phyloP scores from a whole-genome alignment of 2,113 vertebrate species.

The Takifugu flavidus region DNA sequence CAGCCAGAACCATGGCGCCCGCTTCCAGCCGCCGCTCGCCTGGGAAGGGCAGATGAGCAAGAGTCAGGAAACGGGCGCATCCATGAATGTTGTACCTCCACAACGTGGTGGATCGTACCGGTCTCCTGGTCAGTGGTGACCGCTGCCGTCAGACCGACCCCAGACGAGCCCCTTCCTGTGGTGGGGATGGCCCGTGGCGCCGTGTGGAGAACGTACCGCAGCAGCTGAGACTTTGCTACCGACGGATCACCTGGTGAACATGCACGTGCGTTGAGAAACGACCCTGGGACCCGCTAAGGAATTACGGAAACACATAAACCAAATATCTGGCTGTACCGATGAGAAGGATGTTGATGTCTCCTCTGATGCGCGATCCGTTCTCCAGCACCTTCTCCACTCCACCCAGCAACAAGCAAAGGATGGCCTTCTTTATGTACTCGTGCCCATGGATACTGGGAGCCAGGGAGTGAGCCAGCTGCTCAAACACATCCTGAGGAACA shows the following conservation, averaged over 20 bases:
- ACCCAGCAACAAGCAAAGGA: slow-evolving; percentile 93
- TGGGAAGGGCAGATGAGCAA: slow-evolving; percentile 34
- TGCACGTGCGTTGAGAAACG: neutral
- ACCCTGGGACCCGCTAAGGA: neutral
- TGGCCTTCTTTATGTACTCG: slow-evolving; percentile 94
- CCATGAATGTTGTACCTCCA: neutral
- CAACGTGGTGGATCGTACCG: slow-evolving; percentile 62
- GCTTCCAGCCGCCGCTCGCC: slow-evolving; percentile 93
- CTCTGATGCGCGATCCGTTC: slow-evolving; percentile 90
- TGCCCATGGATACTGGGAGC: slow-evolving; percentile 97
- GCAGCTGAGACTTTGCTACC: slow-evolving; percentile 94
- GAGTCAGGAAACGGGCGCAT: neutral
- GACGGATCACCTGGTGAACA: slow-evolving; percentile 87
- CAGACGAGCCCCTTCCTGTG: slow-evolving; percentile 94
- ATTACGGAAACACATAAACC: too few species aligned
- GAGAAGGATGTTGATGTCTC: slow-evolving; percentile 95
- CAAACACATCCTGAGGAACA: slow-evolving; percentile 81
- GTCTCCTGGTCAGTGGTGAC: slow-evolving; percentile 97
- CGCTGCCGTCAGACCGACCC: slow-evolving; percentile 90
- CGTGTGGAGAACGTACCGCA: slow-evolving; percentile 89
- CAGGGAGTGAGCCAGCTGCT: slow-evolving; percentile 86
- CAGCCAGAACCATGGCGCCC: slow-evolving; percentile 94
- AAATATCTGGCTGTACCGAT: slow-evolving; percentile 76
- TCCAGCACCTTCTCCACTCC: slow-evolving; percentile 94
- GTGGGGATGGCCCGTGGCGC: slow-evolving; percentile 93